Conservation (phyloP, 2,797 vertebrate species). For the Pangasius krempfi region DNA sequence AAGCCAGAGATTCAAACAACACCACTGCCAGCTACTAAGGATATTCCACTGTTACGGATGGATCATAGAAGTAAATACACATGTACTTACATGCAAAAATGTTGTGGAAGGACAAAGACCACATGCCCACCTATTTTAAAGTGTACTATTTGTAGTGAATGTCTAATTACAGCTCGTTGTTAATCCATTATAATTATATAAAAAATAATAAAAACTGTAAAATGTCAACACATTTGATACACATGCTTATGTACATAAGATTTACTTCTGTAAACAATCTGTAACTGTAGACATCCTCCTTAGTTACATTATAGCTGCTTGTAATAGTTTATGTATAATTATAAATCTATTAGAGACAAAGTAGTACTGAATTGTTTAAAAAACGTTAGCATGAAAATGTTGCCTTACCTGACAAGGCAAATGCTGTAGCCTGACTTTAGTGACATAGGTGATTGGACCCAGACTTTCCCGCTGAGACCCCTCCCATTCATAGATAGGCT, state of each 20-base stretch:
- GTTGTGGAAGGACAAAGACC: not conserved
- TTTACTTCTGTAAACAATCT: not conserved
- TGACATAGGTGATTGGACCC: slow-evolving; percentile 82
- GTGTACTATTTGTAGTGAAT: not conserved
- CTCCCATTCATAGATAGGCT: slow-evolving; percentile 84
- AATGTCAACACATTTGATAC: not conserved
- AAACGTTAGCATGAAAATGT: not conserved
- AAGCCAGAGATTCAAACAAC: not conserved
- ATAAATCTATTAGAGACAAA: too few relatives aligned
- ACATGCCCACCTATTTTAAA: not conserved
- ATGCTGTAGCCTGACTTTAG: slow-evolving; percentile 90
- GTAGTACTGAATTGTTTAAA: not conserved
- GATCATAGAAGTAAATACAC: not conserved
- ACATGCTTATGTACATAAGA: not conserved
- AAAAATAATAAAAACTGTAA: not conserved
- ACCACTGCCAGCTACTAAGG: not conserved
- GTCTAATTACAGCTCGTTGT: not conserved
- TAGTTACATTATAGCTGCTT: not conserved
- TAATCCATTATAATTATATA: not conserved
- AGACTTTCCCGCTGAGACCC: slow-evolving; percentile 83
- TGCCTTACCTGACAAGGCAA: slow-evolving; percentile 87
- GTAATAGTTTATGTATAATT: not conserved
- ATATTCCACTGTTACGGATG: not conserved
- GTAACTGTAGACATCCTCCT: not conserved
- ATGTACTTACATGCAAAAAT: not conserved